These are phyloP conservation scores for Zaprionus davidi DNA, from an alignment of 1,140 invertebrate genomes.

Conservation along the genomic window DNA sequence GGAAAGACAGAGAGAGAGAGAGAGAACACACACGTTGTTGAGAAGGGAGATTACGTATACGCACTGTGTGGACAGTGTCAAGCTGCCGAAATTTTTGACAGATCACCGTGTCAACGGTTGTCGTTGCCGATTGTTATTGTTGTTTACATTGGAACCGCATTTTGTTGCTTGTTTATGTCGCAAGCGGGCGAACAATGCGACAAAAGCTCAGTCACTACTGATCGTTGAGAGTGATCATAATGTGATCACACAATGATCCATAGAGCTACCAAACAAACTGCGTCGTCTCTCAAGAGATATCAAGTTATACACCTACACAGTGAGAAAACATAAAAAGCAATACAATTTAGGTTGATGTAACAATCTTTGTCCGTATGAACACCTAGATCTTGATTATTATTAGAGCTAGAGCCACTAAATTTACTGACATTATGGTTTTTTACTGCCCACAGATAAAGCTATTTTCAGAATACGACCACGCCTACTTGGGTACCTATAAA, in stretches of 20 bases:
- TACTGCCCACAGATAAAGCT: too few relatives aligned
- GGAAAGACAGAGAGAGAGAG: neutral
- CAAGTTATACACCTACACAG: neutral
- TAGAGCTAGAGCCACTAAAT: too few relatives aligned
- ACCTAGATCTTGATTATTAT: too few relatives aligned
- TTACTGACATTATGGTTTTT: too few relatives aligned
- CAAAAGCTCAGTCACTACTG: constrained; percentile 19
- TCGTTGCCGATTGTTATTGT: constrained; percentile 38
- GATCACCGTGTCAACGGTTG: constrained; percentile 66
- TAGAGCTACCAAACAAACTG: neutral
- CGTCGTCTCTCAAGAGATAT: neutral
- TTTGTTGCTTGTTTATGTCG: constrained; percentile 39
- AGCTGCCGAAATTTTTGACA: constrained; percentile 70
- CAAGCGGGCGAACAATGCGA: constrained; percentile 17
- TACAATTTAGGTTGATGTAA: too few relatives aligned
- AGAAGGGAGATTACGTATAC: constrained; percentile 23
- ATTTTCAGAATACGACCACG: too few relatives aligned
- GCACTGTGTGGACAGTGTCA: constrained; percentile 36
- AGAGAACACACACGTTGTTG: constrained; percentile 43
- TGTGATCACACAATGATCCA: neutral
- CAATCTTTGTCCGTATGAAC: too few relatives aligned
- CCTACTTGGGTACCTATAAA: too few relatives aligned
- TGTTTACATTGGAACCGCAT: constrained; percentile 51
- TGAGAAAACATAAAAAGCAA: neutral
- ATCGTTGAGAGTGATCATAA: constrained; percentile 14